Evolutionary conservation across 2,113 vertebrate genomes (phyloP), one percentile per base, ranked within the genome.

Genomic region (Ageneiosus marmoratus): DNA sequence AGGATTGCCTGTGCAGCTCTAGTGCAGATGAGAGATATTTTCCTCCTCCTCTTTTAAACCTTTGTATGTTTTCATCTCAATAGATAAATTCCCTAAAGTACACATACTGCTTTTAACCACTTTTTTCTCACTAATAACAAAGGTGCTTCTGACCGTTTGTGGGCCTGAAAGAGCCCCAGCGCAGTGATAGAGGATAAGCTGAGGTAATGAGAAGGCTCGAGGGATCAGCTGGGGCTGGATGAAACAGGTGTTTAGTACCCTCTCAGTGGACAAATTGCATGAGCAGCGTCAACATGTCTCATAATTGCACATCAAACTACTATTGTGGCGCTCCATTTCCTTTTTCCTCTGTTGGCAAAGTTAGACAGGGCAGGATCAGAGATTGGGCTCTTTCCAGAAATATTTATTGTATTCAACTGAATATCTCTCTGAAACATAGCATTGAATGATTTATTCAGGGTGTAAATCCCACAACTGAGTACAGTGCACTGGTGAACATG

Each of bases 231-330:
- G 90, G 85, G 81, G 50, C 74, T 89, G 87, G 89, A 84, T 87
- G 77, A 79, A 89, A 82, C 93, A 92, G 92, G 92, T 94, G 91
- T 89, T 91, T 91, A 53, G 74, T 79, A 85, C 37, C 80, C 62
- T 72, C 37, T 77, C 24, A 56, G 85, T 15, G 77, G 83, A 92
- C 87, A 90, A 91, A 87, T 92, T 92, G 92, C 88, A 89, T 18
- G 82, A 85, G 88, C 63, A 46, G 84, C 56, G 83, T 81, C 88
- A 89, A 90, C 91, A 88, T 75, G 87, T 90, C 82, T 67, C 81
- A 81, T 91, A 91, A 92, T 91, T 87, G 90, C 89, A 91, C 87
- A 88, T 91, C 85, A 75, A 84, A 82, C 78, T 60, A 6, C 86
- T 85, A 41, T 77, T 86, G 85, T 84, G 77, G 86, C 67, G 11